Conservation (phyloP, 2,113 vertebrate species). For the Cebidichthys violaceus region DNA sequence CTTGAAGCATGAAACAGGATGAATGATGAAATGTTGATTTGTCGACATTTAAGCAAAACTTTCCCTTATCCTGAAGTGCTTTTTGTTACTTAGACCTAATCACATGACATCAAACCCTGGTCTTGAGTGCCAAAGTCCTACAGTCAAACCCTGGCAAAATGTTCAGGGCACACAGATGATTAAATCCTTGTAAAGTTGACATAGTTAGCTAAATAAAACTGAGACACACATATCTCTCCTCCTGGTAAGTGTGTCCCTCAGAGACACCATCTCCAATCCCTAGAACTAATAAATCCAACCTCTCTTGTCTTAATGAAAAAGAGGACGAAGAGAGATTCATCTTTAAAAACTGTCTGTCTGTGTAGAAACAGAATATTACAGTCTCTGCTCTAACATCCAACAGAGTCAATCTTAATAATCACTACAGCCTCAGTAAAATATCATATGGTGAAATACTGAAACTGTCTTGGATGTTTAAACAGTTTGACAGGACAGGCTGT, state of each 20-base stretch:
- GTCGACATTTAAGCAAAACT: neutral
- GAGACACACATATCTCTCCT: neutral
- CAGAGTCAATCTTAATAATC: conserved; percentile 25
- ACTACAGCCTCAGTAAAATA: conserved; percentile 26
- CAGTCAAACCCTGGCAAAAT: neutral
- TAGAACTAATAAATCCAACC: conserved; percentile 19
- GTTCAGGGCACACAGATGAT: neutral
- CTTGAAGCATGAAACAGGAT: neutral
- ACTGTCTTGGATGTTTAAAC: conserved; percentile 2
- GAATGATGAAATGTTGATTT: too few relatives aligned
- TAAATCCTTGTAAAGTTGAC: conserved; percentile 1
- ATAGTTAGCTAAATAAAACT: neutral
- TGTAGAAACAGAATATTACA: conserved; percentile 27
- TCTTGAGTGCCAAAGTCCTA: neutral
- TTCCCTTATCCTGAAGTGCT: neutral
- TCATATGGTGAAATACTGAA: conserved; percentile 17
- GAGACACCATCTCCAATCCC: neutral
- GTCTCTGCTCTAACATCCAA: conserved; percentile 23
- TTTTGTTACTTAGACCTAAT: neutral
- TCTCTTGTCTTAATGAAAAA: conserved; percentile 36
- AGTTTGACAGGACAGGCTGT: conserved; percentile 33
- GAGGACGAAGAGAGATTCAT: conserved; percentile 14
- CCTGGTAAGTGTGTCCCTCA: neutral
- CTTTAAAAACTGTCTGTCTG: conserved; percentile 12
- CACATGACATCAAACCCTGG: neutral